A percentile compares a stretch with the other conserved stretches of the same genome.
These are phyloP conservation scores for Rhodeus uyekii DNA, from an alignment of 2,797 vertebrate species.

Conservation along the genomic window DNA sequence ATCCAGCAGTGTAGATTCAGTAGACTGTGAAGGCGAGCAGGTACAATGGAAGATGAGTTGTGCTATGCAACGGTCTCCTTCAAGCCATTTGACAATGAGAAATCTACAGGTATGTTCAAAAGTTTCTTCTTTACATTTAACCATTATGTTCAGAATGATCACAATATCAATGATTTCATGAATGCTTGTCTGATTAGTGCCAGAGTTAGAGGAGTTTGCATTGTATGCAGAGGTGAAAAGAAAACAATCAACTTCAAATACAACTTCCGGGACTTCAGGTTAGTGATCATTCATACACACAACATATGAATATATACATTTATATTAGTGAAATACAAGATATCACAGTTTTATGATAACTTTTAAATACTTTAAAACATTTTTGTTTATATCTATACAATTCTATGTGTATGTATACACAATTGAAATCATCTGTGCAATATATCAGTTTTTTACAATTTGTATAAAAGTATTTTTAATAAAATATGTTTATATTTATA, in stretches of 20 bases:
- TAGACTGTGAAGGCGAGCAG: not conserved
- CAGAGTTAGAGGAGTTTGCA: slow-evolving; percentile 34
- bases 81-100: not conserved
- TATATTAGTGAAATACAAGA: too few relatives aligned
- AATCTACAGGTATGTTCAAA: slow-evolving; percentile 40
- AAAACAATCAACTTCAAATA: not conserved
- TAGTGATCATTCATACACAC: not conserved
- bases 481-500: too few relatives aligned
- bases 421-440: too few relatives aligned
- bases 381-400: too few relatives aligned
- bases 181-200: not conserved
- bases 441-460: too few relatives aligned
- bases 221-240: slow-evolving; percentile 60
- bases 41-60: slow-evolving; percentile 62
- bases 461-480: too few relatives aligned
- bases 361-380: not conserved
- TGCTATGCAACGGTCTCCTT: slow-evolving; percentile 60
- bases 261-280: slow-evolving; percentile 21
- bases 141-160: not conserved
- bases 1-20: not conserved
- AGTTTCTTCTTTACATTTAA: not conserved
- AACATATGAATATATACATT: not conserved
- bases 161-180: not conserved
- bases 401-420: too few relatives aligned
- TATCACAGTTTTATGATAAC: too few relatives aligned